Base-by-base conservation (phyloP, 2,113 vertebrate genomes). In the Sprattus sprattus region DNA sequence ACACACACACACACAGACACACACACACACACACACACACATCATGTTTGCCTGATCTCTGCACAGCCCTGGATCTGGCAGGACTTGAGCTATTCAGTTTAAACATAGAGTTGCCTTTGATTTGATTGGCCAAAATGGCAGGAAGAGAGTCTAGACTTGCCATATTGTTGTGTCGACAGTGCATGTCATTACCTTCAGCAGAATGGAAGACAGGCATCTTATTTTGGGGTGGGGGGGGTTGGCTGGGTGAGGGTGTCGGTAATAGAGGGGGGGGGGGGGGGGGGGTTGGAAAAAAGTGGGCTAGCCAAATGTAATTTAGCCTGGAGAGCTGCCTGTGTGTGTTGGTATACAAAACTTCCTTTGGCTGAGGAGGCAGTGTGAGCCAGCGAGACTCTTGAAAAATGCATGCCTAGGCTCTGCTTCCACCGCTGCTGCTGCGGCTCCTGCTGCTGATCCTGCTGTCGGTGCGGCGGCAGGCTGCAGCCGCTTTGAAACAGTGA, bases 141-240 rank as follows among this genome's bases (percentile, higher is more conserved):
- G 64, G 64, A 71, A 71, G 64, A 71, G 86, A 89, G 90, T 92
- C 92, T 93, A 92, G 93, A 93, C 90, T 86, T 46, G 89, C 85
- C 89, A 88, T 90, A 86, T 87, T 93, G 93, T 93, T 92, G 88
- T 92, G 89, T 91, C 87, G 84, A 92, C 91, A 91, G 88, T 81
- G 85, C 91, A 92, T 91, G 89, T 92, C 90, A 91, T 94, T 93
- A 92, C 90, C 87, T 39, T 45, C 82, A 78, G 88, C 89, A 89
- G 32, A 80, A 88, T 88, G 6, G 44, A 86, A 89, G 88, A 87
- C 86, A 89, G 90, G 64, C 64, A 32, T 71, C 64, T 71, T 71
- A 28, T 71, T 71, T 71, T 71, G 11, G 60, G 22, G 54, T 18
- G 54, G 6, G 54, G 54, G 54, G 54, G 22, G 54, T 60, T 60